Evolutionary conservation across 2,113 vertebrate genomes (phyloP).

Genomic region (Tringa solitaria): DNA sequence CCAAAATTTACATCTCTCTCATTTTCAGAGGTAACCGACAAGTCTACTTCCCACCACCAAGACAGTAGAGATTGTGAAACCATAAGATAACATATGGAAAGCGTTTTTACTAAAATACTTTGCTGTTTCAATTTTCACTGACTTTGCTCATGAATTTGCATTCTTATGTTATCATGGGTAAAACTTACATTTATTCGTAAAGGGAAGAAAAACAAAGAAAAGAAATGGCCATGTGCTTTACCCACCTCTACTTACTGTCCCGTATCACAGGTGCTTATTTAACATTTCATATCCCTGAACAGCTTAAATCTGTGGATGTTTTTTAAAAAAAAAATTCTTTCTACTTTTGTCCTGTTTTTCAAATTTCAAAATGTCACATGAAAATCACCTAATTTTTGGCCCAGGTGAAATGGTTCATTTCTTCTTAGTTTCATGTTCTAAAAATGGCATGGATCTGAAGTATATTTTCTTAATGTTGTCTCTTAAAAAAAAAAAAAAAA

Average conservation of each 20-base stretch:
- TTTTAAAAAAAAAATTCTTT: not conserved
- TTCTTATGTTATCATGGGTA: not conserved
- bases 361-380: not conserved
- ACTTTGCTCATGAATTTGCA: not conserved
- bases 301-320: not conserved
- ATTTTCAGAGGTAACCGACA: not conserved
- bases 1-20: not conserved
- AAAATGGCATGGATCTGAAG: not conserved
- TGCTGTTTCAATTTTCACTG: not conserved
- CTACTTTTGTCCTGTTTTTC: not conserved
- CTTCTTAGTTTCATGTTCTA: not conserved
- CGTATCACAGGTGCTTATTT: not conserved
- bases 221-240: not conserved
- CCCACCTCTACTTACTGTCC: not conserved
- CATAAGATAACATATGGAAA: not conserved
- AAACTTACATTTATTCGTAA: not conserved
- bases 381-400: not conserved
- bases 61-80: not conserved
- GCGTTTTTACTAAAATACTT: not conserved
- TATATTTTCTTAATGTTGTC: not conserved
- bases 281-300: not conserved
- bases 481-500: not conserved
- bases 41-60: not conserved
- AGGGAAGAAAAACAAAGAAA: not conserved
- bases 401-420: not conserved